Conservation (phyloP, 1,140 invertebrate species). For the Drosophila persimilis region DNA sequence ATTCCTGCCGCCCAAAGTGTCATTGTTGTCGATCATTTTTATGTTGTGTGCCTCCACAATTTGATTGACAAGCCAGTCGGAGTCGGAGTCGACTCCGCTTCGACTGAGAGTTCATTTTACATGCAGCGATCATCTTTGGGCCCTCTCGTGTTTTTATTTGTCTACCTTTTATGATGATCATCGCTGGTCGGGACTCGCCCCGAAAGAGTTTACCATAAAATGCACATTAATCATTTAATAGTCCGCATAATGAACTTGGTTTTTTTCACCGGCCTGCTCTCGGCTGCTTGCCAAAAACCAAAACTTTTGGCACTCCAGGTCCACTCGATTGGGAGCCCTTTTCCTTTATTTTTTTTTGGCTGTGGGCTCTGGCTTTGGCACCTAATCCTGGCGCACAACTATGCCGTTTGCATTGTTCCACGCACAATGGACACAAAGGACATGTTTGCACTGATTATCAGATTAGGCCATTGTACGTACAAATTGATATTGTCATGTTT, state of each 20-base stretch:
- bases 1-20: slow-evolving; percentile 80
- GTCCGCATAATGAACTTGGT: slow-evolving; percentile 66
- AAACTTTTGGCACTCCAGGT: slow-evolving; percentile 38
- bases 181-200: slow-evolving; percentile 36
- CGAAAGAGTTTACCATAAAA: slow-evolving; percentile 70
- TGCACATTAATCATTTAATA: slow-evolving; percentile 76
- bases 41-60: slow-evolving; percentile 48
- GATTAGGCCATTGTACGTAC: slow-evolving; percentile 82
- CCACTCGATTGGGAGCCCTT: background rate
- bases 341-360: slow-evolving; percentile 20
- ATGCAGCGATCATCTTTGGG: slow-evolving; percentile 40
- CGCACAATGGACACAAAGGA: slow-evolving; percentile 83
- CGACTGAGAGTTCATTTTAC: slow-evolving; percentile 54
- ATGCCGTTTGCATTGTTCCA: slow-evolving; percentile 82
- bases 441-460: slow-evolving; percentile 83
- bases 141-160: slow-evolving; percentile 42
- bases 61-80: slow-evolving; percentile 69
- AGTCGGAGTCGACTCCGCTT: background rate
- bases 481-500: slow-evolving; percentile 83
- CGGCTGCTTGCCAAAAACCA: slow-evolving; percentile 15
- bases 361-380: slow-evolving; percentile 50
- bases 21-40: slow-evolving; percentile 81
- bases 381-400: slow-evolving; percentile 83
- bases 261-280: background rate
- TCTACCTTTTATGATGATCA: slow-evolving; percentile 62